These are phyloP conservation scores for Meliscaeva auricollis DNA, from an alignment of 2,888 invertebrate genomes.

Conservation along the genomic window DNA sequence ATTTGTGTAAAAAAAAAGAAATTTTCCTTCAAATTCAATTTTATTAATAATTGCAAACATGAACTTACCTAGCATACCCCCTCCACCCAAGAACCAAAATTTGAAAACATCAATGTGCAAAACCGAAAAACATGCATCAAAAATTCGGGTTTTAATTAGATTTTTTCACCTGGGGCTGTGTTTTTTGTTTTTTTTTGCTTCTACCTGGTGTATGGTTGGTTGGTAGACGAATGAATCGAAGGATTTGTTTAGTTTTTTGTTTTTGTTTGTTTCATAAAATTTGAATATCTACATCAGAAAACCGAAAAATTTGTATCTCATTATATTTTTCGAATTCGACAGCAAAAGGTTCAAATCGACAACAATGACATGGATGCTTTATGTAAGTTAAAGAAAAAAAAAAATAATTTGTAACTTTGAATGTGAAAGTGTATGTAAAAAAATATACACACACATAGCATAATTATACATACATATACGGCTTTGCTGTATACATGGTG, in stretches of 20 bases:
- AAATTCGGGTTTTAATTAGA: conserved; percentile 59
- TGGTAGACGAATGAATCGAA: conserved; percentile 29
- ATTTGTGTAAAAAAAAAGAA: too few species aligned
- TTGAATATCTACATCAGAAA: conserved; percentile 53
- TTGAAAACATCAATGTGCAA: conserved; percentile 55
- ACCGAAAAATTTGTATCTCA: conserved; percentile 71
- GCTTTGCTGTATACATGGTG: conserved; percentile 4
- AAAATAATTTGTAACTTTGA: neutral
- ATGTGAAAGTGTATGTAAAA: neutral
- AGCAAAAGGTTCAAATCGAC: conserved; percentile 52
- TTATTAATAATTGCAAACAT: conserved; percentile 39
- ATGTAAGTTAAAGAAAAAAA: conserved; percentile 15
- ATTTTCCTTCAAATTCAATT: neutral
- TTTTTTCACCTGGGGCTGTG: conserved; percentile 54
- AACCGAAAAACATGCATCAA: conserved; percentile 59
- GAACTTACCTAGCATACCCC: conserved; percentile 7
- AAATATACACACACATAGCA: neutral
- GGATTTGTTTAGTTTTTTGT: conserved; percentile 34
- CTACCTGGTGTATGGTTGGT: neutral
- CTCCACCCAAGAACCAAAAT: conserved; percentile 14
- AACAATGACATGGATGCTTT: conserved; percentile 61
- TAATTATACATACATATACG: too few species aligned
- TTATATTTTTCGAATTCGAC: conserved; percentile 38
- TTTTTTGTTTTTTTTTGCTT: neutral
- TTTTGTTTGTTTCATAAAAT: neutral